A percentile compares a stretch with the other conserved stretches of the same genome.
Evolutionary conservation across 2,888 invertebrate genomes (phyloP).

Genomic region (Seira ritae): DNA sequence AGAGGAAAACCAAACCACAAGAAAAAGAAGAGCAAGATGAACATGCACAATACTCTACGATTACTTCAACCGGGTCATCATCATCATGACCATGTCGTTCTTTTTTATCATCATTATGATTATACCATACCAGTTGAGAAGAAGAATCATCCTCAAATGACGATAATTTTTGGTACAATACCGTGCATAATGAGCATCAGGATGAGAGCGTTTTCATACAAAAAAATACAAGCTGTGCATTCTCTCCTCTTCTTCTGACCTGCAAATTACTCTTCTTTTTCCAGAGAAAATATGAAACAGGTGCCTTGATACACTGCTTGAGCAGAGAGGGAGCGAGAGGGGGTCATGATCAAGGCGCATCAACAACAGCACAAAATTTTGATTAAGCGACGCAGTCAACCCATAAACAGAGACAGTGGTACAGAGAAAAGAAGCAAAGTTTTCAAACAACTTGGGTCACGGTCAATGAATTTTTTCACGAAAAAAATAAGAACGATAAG

Average conservation of each 20-base stretch:
- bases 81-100: not conserved
- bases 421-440: not conserved
- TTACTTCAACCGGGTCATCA: not conserved
- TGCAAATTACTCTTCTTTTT: conserved; percentile 53
- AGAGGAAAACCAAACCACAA: not conserved
- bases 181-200: conserved; percentile 37
- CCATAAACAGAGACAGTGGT: conserved; percentile 20
- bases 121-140: too few species aligned
- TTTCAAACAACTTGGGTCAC: conserved; percentile 49
- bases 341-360: not conserved
- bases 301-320: conserved; percentile 36
- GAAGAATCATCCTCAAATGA: too few species aligned
- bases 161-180: not conserved
- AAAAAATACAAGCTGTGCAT: conserved; percentile 20
- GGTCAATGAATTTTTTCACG: conserved; percentile 58
- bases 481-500: conserved; percentile 30
- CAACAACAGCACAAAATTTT: not conserved
- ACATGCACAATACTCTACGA: too few species aligned
- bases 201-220: not conserved
- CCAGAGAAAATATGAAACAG: conserved; percentile 56
- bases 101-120: not conserved
- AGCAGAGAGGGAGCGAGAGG: not conserved
- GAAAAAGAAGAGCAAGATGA: not conserved
- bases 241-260: conserved; percentile 44
- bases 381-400: conserved; percentile 29